Evolutionary conservation across 2,797 vertebrate species (phyloP).

Genomic region (Yasuhikotakia modesta): DNA sequence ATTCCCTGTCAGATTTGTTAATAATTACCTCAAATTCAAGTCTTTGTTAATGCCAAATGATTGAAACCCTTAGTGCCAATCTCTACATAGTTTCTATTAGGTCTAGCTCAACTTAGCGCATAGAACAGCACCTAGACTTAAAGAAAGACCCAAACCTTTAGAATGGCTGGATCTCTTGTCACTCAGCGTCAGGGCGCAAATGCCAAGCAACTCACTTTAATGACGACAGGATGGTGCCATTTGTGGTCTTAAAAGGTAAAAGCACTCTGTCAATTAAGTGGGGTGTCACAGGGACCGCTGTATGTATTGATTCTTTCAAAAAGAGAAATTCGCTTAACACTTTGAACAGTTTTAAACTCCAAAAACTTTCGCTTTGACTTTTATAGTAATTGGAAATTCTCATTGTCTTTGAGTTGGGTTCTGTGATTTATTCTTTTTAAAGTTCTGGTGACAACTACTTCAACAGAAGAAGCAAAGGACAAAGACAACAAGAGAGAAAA

Average conservation of each 20-base stretch:
- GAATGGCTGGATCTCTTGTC: constrained; percentile 65
- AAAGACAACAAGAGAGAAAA: constrained; percentile 46
- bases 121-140: constrained; percentile 61
- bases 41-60: constrained; percentile 18
- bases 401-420: constrained; percentile 37
- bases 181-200: constrained; percentile 71
- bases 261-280: constrained; percentile 65
- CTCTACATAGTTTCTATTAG: not conserved
- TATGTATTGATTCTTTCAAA: constrained; percentile 75
- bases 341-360: constrained; percentile 69
- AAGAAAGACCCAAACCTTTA: constrained; percentile 75
- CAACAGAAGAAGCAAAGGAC: constrained; percentile 36
- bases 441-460: constrained; percentile 42
- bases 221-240: constrained; percentile 57
- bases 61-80: not conserved
- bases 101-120: constrained; percentile 45
- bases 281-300: constrained; percentile 61
- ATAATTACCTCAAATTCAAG: constrained; percentile 25
- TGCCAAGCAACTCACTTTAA: constrained; percentile 72
- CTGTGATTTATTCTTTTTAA: constrained; percentile 35
- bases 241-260: constrained; percentile 62
- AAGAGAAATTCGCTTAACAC: constrained; percentile 71
- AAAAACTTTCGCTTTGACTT: constrained; percentile 68
- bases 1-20: constrained; percentile 29
- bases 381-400: constrained; percentile 60